A percentile compares a stretch with the other conserved stretches of the same genome.
Conservation (phyloP, 2,113 vertebrate species). For the Alligator mississippiensis region DNA sequence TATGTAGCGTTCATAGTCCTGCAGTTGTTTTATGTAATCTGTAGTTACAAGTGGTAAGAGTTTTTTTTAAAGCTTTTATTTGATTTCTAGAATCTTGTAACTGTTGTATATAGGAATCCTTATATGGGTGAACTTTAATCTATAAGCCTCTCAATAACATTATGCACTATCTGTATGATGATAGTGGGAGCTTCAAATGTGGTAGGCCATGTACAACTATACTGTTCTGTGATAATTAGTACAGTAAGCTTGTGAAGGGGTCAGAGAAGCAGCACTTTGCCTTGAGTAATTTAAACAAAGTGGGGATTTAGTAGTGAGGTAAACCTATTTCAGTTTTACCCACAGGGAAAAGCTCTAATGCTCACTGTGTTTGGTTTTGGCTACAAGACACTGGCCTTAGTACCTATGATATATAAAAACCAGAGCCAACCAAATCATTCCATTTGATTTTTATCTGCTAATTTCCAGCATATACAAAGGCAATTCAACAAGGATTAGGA, state of each 20-base stretch:
- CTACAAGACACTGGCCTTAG: slow-evolving; percentile 39
- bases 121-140: slow-evolving; percentile 15
- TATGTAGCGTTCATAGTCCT: slow-evolving; percentile 22
- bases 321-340: slow-evolving; percentile 63
- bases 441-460: slow-evolving; percentile 40
- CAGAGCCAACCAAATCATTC: slow-evolving; percentile 54
- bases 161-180: slow-evolving; percentile 45
- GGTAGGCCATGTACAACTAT: slow-evolving; percentile 23
- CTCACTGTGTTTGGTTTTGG: slow-evolving; percentile 41
- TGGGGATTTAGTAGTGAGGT: slow-evolving; percentile 64
- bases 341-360: slow-evolving; percentile 26
- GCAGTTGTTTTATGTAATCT: not conserved
- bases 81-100: slow-evolving; percentile 4
- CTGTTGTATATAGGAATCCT: slow-evolving; percentile 37
- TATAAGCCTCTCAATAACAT: slow-evolving; percentile 37
- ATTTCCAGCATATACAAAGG: slow-evolving; percentile 12
- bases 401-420: slow-evolving; percentile 31
- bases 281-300: slow-evolving; percentile 35
- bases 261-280: slow-evolving; percentile 6
- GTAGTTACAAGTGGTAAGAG: not conserved
- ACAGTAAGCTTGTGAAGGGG: slow-evolving; percentile 22
- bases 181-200: slow-evolving; percentile 22
- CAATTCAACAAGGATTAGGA: slow-evolving; percentile 25
- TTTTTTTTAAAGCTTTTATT: not conserved
- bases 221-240: slow-evolving; percentile 15